A percentile compares a stretch with the other conserved stretches of the same genome.
These are phyloP conservation scores for Acomys russatus DNA, from an alignment of 2,797 vertebrate genomes.

Conservation along the genomic window DNA sequence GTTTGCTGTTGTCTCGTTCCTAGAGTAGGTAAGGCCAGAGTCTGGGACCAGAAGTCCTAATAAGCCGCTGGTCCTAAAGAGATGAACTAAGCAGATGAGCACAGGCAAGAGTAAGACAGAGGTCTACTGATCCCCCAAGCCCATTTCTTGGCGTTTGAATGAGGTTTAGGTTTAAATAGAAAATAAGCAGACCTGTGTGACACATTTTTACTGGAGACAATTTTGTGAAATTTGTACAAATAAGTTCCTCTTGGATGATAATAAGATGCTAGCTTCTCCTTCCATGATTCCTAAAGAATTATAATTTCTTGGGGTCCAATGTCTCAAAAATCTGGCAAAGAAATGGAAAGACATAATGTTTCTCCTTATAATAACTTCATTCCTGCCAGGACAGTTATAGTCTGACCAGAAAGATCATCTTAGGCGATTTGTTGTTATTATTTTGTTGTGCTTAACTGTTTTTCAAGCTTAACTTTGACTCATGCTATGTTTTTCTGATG, in stretches of 20 bases:
- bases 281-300: neutral
- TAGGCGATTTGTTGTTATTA: neutral
- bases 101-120: neutral
- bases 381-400: neutral
- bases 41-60: neutral
- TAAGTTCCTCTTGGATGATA: neutral
- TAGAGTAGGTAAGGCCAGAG: neutral
- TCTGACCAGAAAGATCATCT: neutral
- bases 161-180: neutral
- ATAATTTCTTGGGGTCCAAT: neutral
- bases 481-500: neutral
- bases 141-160: neutral
- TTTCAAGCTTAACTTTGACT: slow-evolving; percentile 28
- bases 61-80: neutral
- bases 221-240: too few relatives aligned
- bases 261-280: neutral
- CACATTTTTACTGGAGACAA: neutral
- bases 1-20: neutral
- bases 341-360: neutral
- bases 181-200: neutral
- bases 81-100: neutral
- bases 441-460: neutral
- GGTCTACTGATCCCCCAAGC: neutral
- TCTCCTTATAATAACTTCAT: neutral
- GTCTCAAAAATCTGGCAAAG: neutral